A percentile compares a stretch with the other conserved stretches of the same genome.
Evolutionary conservation across 1,140 invertebrate species (phyloP).

Genomic region (Drosophila prosaltans): DNA sequence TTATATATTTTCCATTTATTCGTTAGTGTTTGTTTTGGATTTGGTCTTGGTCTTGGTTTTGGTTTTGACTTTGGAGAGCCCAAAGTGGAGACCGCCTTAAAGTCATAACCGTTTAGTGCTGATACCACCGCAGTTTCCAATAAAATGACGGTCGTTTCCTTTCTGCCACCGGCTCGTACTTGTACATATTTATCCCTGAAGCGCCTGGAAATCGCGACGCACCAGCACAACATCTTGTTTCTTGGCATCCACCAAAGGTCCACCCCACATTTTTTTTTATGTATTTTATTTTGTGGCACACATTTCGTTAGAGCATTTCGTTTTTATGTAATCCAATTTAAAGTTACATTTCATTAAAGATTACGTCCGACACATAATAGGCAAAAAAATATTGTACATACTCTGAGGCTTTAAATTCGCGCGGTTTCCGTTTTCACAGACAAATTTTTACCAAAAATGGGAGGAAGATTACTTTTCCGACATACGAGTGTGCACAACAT

Average conservation of each 20-base stretch:
- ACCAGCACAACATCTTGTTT: constrained; percentile 6
- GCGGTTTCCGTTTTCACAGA: neutral
- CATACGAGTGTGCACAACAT: neutral
- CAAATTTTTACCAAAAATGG: neutral
- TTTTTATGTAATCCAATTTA: constrained; percentile 59
- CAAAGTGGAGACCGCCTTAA: constrained; percentile 22
- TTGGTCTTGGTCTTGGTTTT: constrained; percentile 29
- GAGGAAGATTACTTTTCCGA: neutral
- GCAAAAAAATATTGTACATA: constrained; percentile 1
- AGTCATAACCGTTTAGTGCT: constrained; percentile 60
- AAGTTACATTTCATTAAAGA: constrained; percentile 60
- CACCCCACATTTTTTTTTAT: constrained; percentile 22
- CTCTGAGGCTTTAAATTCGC: neutral
- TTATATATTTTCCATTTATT: constrained; percentile 64
- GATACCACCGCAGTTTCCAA: constrained; percentile 55
- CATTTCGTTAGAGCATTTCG: constrained; percentile 42
- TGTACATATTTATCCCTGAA: constrained; percentile 2
- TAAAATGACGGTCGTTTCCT: constrained; percentile 36
- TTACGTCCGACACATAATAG: neutral
- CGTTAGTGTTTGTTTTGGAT: constrained; percentile 50
- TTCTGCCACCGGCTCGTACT: constrained; percentile 17
- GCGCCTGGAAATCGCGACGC: constrained; percentile 18
- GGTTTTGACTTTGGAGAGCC: neutral
- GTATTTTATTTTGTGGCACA: constrained; percentile 35
- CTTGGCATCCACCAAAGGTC: constrained; percentile 1